Evolutionary conservation across 2,888 invertebrate species (phyloP).

Genomic region (Protodeltote pygarga): DNA sequence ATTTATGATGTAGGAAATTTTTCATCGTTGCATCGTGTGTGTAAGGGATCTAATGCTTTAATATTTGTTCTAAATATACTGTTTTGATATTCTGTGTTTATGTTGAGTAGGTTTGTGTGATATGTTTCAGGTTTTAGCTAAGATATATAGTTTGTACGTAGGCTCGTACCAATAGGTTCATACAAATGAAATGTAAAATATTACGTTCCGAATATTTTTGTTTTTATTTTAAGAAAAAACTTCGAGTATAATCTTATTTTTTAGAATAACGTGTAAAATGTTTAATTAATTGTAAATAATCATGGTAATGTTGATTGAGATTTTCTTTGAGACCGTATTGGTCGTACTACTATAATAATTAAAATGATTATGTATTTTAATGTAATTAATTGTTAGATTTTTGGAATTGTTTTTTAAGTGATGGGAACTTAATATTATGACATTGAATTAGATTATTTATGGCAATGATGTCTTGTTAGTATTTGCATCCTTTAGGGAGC

Average conservation of each 20-base stretch:
- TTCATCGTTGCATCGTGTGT: slow-evolving; percentile 19
- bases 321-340: slow-evolving; percentile 37
- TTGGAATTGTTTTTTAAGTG: slow-evolving; percentile 53
- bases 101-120: slow-evolving; percentile 11
- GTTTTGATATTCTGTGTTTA: slow-evolving; percentile 20
- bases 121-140: slow-evolving; percentile 5
- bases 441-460: slow-evolving; percentile 47
- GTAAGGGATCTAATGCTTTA: slow-evolving; percentile 34
- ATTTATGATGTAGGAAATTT: slow-evolving; percentile 14
- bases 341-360: slow-evolving; percentile 35
- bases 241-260: slow-evolving; percentile 35
- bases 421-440: slow-evolving; percentile 41
- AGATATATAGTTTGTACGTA: slow-evolving; percentile 18
- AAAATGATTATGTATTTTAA: slow-evolving; percentile 35
- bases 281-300: slow-evolving; percentile 39
- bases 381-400: slow-evolving; percentile 54
- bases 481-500: slow-evolving; percentile 22
- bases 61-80: slow-evolving; percentile 12
- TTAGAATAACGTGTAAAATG: slow-evolving; percentile 32
- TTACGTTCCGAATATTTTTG: slow-evolving; percentile 34
- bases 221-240: slow-evolving; percentile 13
- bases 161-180: slow-evolving; percentile 15
- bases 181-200: slow-evolving; percentile 16
- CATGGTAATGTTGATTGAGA: slow-evolving; percentile 14
- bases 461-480: slow-evolving; percentile 25